Base-by-base conservation (phyloP, 2,888 invertebrate genomes). In the Drosophila nigricruria region DNA sequence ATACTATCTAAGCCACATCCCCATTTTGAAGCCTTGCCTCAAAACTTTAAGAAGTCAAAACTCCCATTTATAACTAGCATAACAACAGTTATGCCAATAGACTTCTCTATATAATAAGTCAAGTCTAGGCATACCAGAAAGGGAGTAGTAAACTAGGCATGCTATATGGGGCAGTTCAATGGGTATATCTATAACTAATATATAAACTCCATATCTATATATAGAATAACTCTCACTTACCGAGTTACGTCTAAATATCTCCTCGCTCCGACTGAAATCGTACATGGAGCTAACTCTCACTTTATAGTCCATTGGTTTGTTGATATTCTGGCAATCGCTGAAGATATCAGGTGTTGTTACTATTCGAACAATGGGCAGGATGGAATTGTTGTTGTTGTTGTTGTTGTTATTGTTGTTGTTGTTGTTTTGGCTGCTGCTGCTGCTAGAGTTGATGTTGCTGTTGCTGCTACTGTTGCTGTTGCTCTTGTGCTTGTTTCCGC, bases 201-300 rank as follows among this genome's bases (percentile, higher is more conserved):
- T 25, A 25, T 25, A 30, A 2, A 30, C 30, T 8, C 6, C 10
- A 30, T 30, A 30, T 30, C 5, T 30, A 10, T 9, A 30, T 30
- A 30, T 30, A 30, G 30, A 30, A 30, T 10, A 30, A 30, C 10
- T 10, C 0, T 9, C 30, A 30, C 30, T 30, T 30, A 77, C 77
- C 77, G 70, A 56, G 6, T 32, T 56, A 1, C 69, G 60, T 18
- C 60, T 53, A 3, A 45, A n/a, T 14, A 43, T 38, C 10, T 12
- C 42, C 6, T 65, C 47, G 0, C 16, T 25, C 9, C 12, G 30
- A 12, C 47, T 82, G 14, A 83, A 34, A n/a, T 81, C 71, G 18
- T 68, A 63, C 79, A 82, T 70, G 10, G 86, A 79, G 16, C 61
- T 79, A 58, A 83, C 65, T 40, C 70, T 58, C 38, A 74, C n/a